Evolutionary conservation across 2,113 vertebrate genomes (phyloP).

Genomic region (Jaculus jaculus): DNA sequence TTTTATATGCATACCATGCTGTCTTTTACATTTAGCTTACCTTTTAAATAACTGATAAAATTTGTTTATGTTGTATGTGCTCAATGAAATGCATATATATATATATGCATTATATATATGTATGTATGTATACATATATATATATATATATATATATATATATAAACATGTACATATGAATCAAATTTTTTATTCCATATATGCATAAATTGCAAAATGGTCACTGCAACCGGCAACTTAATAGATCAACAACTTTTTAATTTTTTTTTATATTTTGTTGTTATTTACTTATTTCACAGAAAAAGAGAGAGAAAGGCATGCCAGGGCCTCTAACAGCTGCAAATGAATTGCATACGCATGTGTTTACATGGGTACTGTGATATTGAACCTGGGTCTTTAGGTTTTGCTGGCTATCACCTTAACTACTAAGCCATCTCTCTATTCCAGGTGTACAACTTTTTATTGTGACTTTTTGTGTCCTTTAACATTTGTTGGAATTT

Average conservation of each 20-base stretch:
- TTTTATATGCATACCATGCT: background rate
- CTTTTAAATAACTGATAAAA: background rate
- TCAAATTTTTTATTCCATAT: no score
- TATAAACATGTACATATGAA: no score
- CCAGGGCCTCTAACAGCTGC: no score
- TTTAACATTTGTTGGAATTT: background rate
- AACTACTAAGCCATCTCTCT: no score
- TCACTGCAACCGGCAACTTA: background rate
- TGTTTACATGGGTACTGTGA: no score
- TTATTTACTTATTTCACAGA: no score
- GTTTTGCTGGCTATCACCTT: no score
- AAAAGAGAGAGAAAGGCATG: no score
- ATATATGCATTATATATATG: background rate
- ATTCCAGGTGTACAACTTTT: background rate
- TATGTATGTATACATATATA: background rate
- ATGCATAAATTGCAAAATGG: background rate
- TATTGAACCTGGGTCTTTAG: no score
- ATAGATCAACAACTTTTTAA: background rate
- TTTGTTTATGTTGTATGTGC: background rate
- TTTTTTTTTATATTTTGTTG: no score
- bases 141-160: background rate
- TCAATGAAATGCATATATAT: background rate
- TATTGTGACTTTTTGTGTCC: no score
- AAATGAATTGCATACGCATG: no score
- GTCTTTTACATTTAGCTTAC: background rate